Conservation (phyloP, 2,888 invertebrate species). For the Colostygia pectinataria region DNA sequence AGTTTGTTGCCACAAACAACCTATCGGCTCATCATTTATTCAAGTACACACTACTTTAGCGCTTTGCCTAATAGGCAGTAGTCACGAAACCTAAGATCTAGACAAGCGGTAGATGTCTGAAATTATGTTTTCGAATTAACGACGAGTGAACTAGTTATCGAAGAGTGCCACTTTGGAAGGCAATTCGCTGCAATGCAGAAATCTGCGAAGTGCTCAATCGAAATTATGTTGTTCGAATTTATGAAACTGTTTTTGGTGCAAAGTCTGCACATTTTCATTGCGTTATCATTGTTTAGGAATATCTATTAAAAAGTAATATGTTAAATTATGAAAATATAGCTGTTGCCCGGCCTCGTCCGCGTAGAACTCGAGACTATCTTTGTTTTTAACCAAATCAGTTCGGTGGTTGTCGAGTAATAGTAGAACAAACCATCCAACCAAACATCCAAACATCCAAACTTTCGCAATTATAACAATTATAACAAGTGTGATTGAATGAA, state of each 20-base stretch:
- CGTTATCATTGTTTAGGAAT: not conserved
- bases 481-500: too few relatives aligned
- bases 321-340: too few relatives aligned
- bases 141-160: slow-evolving; percentile 26
- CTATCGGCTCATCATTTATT: slow-evolving; percentile 30
- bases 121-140: slow-evolving; percentile 33
- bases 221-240: slow-evolving; percentile 17
- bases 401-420: too few relatives aligned
- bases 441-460: too few relatives aligned
- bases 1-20: slow-evolving; percentile 23
- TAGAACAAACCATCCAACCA: too few relatives aligned
- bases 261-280: slow-evolving; percentile 6
- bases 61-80: slow-evolving; percentile 27
- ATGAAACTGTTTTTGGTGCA: slow-evolving; percentile 3
- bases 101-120: slow-evolving; percentile 26
- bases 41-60: slow-evolving; percentile 29
- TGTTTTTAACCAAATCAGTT: too few relatives aligned
- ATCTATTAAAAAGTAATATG: too few relatives aligned
- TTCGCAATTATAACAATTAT: too few relatives aligned
- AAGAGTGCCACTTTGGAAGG: slow-evolving; percentile 27
- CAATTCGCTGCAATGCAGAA: slow-evolving; percentile 30
- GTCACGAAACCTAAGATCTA: slow-evolving; percentile 29
- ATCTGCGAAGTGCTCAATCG: slow-evolving; percentile 1
- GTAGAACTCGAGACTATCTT: too few relatives aligned
- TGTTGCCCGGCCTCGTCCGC: too few relatives aligned